These are phyloP conservation scores for Arrhamphus sclerolepis DNA, from an alignment of 2,797 vertebrate species.

Conservation along the genomic window DNA sequence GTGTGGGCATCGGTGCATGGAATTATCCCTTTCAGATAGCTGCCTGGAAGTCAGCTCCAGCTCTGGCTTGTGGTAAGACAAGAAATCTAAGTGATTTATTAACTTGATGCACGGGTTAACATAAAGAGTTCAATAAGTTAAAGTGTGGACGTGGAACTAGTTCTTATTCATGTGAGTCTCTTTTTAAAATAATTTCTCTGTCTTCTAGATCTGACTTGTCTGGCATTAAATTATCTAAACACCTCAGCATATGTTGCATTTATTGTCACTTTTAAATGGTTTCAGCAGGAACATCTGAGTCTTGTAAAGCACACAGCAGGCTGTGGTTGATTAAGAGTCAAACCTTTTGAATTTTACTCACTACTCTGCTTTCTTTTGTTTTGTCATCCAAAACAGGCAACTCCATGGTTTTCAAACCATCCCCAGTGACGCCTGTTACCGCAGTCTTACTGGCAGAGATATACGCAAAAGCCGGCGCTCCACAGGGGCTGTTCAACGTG, in stretches of 20 bases:
- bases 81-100: not conserved
- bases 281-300: not conserved
- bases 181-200: too few relatives aligned
- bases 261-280: too few relatives aligned
- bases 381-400: constrained; percentile 83
- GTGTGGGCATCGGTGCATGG: constrained; percentile 96
- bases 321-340: not conserved
- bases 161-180: too few relatives aligned
- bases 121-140: not conserved
- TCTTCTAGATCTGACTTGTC: too few relatives aligned
- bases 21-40: constrained; percentile 98
- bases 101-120: not conserved
- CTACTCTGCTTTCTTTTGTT: not conserved
- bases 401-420: constrained; percentile 96
- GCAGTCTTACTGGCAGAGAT: constrained; percentile 90
- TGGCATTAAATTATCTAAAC: too few relatives aligned
- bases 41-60: constrained; percentile 93
- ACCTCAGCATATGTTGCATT: too few relatives aligned
- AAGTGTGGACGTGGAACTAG: too few relatives aligned
- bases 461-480: constrained; percentile 86
- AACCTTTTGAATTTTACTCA: not conserved
- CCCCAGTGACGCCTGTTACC: constrained; percentile 91
- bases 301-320: too few relatives aligned
- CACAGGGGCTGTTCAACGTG: constrained; percentile 91
- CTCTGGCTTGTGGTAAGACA: constrained; percentile 90